Conservation (phyloP, 2,888 invertebrate genomes). For the Sphecodes monilicornis region DNA sequence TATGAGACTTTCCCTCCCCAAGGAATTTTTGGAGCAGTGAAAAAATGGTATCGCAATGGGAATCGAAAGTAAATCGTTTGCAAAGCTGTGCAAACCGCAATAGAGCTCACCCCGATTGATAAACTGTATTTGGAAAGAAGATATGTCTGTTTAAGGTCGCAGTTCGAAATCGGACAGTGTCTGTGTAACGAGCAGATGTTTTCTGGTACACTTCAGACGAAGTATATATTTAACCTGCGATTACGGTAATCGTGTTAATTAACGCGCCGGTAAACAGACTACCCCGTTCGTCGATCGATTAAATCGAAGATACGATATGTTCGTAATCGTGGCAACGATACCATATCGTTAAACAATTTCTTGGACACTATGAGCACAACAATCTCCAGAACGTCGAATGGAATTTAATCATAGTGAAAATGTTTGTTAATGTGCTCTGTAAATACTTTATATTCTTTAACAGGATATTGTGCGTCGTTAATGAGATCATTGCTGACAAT, state of each 20-base stretch:
- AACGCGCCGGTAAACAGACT: slow-evolving; percentile 10
- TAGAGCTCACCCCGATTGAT: background rate
- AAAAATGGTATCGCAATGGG: background rate
- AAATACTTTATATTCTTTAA: background rate
- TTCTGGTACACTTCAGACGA: background rate
- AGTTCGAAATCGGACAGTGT: background rate
- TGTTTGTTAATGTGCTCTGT: background rate
- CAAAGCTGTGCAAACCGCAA: background rate
- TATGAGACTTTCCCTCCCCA: background rate
- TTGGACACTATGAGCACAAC: background rate
- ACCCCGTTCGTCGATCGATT: background rate
- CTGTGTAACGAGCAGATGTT: background rate
- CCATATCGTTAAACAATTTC: background rate
- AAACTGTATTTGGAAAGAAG: background rate
- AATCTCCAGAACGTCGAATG: background rate
- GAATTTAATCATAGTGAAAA: background rate
- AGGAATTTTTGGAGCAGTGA: background rate
- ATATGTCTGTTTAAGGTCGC: background rate
- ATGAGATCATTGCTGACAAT: too few species aligned
- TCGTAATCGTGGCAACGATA: slow-evolving; percentile 5
- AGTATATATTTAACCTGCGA: slow-evolving; percentile 17
- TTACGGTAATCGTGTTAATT: slow-evolving; percentile 30
- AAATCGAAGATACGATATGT: background rate
- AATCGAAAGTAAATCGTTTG: background rate
- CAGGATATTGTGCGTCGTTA: too few species aligned